Evolutionary conservation across 2,888 invertebrate species (phyloP), one percentile per base, ranked within the genome.

Genomic region (Suillia variegata): DNA sequence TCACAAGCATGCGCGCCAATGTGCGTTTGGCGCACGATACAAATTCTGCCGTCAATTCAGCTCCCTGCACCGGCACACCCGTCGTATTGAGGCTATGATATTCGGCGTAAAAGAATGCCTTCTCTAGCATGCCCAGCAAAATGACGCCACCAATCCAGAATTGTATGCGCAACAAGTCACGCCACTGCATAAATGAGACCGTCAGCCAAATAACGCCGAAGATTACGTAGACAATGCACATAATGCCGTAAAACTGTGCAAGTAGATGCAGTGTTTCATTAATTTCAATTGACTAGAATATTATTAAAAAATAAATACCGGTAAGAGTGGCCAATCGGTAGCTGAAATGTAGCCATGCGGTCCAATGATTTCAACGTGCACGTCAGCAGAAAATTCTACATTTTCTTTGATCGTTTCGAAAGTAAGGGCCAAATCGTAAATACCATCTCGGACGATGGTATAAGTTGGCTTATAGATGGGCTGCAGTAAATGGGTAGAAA

Each of bases 111-210:
- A 94, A 97, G 0, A 94, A 91, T 3, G 96, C 94, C 77, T 90
- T 92, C 81, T 93, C 93, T 31, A 92, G 75, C 91, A 92, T 91
- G 47, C 96, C 94, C 2, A 96, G 83, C 12, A 96, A 82, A 58
- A 96, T 94, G 12, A 96, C 94, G 24, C 89, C 94, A 5, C 95
- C 96, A 76, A 98, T 95, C 96, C 96, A 97, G 83, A 95, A 96
- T 84, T 98, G 97, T 47, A 97, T 92, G 31, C 96, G 85, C 54
- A 97, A 85, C 20, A 97, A 83, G 80, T 97, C 96, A 42, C 93
- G 86, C 95, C 96, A 97, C 81, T 94, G 93, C 68, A 90, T 83
- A 70, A 91, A 92, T 56, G 93, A 92, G 52, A 94, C 88, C 1
- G 87, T 75, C 54, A 96, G 84, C 97, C 97, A 97, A 33, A 87